A percentile compares a stretch with the other conserved stretches of the same genome.
Conservation (phyloP, 2,113 vertebrate species). For the Leucoraja erinaceus region DNA sequence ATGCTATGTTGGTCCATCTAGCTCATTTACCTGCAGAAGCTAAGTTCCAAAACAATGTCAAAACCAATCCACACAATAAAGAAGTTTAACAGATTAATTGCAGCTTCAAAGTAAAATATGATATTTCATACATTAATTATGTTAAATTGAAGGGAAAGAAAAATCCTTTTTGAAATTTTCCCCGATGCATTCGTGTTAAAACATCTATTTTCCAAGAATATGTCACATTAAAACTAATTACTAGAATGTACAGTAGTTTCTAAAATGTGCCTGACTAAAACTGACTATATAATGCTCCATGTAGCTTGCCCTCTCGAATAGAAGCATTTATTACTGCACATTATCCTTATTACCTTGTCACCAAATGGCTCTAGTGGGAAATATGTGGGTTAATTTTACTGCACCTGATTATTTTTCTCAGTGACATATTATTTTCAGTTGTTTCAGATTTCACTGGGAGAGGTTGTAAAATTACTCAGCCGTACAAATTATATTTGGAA, state of each 20-base stretch:
- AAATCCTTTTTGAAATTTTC: slow-evolving; percentile 17
- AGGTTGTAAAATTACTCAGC: not conserved
- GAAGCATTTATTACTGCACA: not conserved
- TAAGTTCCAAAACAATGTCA: not conserved
- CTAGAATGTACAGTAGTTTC: not conserved
- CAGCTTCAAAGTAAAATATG: slow-evolving; percentile 11
- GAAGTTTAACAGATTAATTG: not conserved
- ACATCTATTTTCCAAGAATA: slow-evolving; percentile 26
- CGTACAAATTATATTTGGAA: not conserved
- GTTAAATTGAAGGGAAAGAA: not conserved
- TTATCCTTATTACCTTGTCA: not conserved
- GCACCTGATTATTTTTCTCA: not conserved
- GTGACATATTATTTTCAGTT: not conserved
- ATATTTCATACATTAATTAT: slow-evolving; percentile 25
- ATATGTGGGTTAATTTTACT: not conserved
- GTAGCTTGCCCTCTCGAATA: not conserved
- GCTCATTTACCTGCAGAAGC: not conserved
- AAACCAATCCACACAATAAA: not conserved
- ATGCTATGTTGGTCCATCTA: not conserved
- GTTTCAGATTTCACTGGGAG: not conserved
- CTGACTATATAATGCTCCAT: not conserved
- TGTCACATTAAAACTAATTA: slow-evolving; percentile 17
- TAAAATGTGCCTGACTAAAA: not conserved
- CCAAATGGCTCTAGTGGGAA: slow-evolving; percentile 1
- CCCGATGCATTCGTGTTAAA: not conserved